Percentiles rank a stretch among this genome's conserved stretches.
Evolutionary conservation across 1,140 invertebrate species (phyloP).

Genomic region (Lamellibrachia luymesi): DNA sequence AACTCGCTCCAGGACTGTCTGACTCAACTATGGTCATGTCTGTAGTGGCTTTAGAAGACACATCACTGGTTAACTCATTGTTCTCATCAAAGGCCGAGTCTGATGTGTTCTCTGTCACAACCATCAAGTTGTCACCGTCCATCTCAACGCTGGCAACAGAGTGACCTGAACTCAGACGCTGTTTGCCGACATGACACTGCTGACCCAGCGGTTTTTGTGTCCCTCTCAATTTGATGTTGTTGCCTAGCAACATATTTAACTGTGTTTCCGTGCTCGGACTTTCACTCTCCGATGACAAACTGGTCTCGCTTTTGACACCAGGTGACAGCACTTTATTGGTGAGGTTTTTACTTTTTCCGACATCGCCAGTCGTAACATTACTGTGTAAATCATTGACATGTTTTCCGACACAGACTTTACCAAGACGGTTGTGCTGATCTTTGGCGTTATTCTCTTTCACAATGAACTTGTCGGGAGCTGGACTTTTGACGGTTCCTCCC

Average conservation of each 20-base stretch:
- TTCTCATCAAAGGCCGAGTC: slow-evolving; percentile 26
- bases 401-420: slow-evolving; percentile 24
- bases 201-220: background rate
- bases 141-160: slow-evolving; percentile 49
- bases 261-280: slow-evolving; percentile 45
- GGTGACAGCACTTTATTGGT: slow-evolving; percentile 20
- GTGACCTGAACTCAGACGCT: slow-evolving; percentile 9
- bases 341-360: slow-evolving; percentile 32
- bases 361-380: slow-evolving; percentile 32
- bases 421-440: background rate
- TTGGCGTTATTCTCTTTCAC: slow-evolving; percentile 11
- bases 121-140: slow-evolving; percentile 52
- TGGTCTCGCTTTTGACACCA: background rate
- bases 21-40: background rate
- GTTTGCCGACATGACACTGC: background rate
- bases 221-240: slow-evolving; percentile 27
- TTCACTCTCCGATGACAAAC: slow-evolving; percentile 38
- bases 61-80: slow-evolving; percentile 16
- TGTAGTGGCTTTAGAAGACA: background rate
- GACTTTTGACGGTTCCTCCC: background rate
- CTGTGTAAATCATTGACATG: slow-evolving; percentile 41
- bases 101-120: slow-evolving; percentile 46
- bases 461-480: background rate
- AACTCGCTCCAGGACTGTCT: slow-evolving; percentile 43
- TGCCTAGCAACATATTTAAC: slow-evolving; percentile 42